Base-by-base conservation (phyloP, 2,113 vertebrate species). In the Gasterosteus aculeatus region DNA sequence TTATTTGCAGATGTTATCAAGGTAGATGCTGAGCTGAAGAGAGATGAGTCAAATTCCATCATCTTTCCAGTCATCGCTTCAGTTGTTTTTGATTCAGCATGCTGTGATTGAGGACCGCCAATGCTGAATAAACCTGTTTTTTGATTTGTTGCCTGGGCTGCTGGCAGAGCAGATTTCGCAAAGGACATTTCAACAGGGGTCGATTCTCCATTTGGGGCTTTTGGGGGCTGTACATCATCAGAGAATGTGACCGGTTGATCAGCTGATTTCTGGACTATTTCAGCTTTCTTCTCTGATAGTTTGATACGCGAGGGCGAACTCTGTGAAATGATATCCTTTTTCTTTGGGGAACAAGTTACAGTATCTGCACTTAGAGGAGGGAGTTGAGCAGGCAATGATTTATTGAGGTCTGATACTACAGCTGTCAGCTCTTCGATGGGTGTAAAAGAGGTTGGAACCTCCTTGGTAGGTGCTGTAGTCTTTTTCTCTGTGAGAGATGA, bases 1-100 rank as follows among this genome's bases (percentile, higher is more conserved):
- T 91, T 83, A 80, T 90, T 88, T 58, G 90, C 72, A 41, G 93
- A 91, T 31, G 91, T 83, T 44, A 93, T 91, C 22, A 94, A 81
- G 85, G 75, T 90, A 10, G 93, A 93, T 22, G 93, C 93, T 29
- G 93, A 92, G 80, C 89, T 93, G 59, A 94, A 92, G 60, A 94
- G 53, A 14, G 93, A 73, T 75, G 93, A 75, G 68, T 90, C 72
- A 77, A 75, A 90, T 87, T 87, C 82, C 91, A 95, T 68, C 86
- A 93, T 89, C 72, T 92, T 93, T 38, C 90, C 92, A 46, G 89
- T 87, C 47, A 93, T 88, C 15, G 85, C 85, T 51, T 90, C 85
- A 35, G 85, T 26, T 35, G 81, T 69, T 77, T 69, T 82, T 39
- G 84, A 82, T 18, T 65, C 51, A 51, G 31, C 51, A 26, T 29